Percentiles rank a stretch among this genome's conserved stretches.
phyloP scores from a whole-genome alignment of 2,113 vertebrate genomes.

The Phylloscopus trochiloides region DNA sequence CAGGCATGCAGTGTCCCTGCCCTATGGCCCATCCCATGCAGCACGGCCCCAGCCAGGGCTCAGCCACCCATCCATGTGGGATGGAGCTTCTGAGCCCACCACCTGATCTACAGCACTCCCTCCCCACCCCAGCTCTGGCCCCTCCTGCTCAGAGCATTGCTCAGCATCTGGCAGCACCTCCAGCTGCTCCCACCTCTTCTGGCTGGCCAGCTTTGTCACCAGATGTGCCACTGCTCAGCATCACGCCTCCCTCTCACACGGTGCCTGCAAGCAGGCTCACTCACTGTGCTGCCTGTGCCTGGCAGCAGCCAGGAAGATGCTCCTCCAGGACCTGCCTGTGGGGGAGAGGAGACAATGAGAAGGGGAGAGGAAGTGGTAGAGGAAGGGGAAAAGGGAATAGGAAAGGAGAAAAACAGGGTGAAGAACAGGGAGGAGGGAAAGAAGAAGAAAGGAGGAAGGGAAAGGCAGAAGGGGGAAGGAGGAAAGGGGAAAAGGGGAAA shows the following conservation, averaged over 20 bases:
- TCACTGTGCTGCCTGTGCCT: neutral
- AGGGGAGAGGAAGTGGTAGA: neutral
- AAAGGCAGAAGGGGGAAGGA: too few species aligned
- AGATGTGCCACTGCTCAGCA: slow-evolving; percentile 54
- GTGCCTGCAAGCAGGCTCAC: slow-evolving; percentile 1
- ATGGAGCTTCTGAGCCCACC: neutral
- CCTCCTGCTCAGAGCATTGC: neutral
- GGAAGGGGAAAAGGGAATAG: too few species aligned
- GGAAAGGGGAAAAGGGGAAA: too few species aligned
- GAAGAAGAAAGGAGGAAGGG: too few species aligned
- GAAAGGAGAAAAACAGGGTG: neutral
- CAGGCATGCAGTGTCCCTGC: neutral
- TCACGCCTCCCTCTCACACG: slow-evolving; percentile 66
- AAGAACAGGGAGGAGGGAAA: too few species aligned
- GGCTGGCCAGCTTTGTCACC: neutral
- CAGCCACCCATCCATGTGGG: fast-evolving
- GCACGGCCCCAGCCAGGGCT: fast-evolving
- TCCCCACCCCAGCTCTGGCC: slow-evolving; percentile 54
- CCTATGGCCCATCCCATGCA: fast-evolving
- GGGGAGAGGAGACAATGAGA: neutral
- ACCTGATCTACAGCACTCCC: too few species aligned
- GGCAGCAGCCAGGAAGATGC: slow-evolving; percentile 67
- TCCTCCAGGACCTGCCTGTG: slow-evolving; percentile 70
- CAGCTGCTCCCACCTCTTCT: neutral
- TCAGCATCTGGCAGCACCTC: neutral